Conservation (phyloP, 2,888 invertebrate species). For the Dexiosoma caninum region DNA sequence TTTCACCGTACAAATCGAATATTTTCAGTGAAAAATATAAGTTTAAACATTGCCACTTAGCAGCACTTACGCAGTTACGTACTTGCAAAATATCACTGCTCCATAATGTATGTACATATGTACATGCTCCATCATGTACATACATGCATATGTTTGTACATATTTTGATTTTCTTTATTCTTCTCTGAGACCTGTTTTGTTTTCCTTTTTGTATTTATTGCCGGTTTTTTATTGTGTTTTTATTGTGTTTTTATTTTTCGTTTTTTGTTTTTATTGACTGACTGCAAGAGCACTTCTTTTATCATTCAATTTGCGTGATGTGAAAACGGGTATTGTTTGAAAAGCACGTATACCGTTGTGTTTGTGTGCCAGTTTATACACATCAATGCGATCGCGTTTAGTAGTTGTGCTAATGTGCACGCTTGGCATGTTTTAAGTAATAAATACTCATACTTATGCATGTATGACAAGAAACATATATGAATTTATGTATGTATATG, state of each 20-base stretch:
- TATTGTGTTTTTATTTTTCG: slow-evolving; percentile 40
- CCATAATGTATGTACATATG: neutral
- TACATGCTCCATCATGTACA: too few relatives aligned
- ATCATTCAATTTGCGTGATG: slow-evolving; percentile 37
- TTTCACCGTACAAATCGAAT: too few relatives aligned
- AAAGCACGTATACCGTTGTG: slow-evolving; percentile 37
- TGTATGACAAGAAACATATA: too few relatives aligned
- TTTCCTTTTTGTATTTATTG: slow-evolving; percentile 10
- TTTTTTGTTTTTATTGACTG: slow-evolving; percentile 19
- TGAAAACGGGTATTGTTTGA: slow-evolving; percentile 39
- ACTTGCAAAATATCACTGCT: neutral
- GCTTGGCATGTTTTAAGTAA: too few relatives aligned
- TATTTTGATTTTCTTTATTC: too few relatives aligned
- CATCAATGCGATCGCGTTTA: neutral
- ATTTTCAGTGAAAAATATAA: too few relatives aligned
- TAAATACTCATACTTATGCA: too few relatives aligned
- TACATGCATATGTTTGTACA: too few relatives aligned
- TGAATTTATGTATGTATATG: neutral
- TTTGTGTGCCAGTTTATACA: neutral
- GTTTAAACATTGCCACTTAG: too few relatives aligned
- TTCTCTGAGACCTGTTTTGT: neutral
- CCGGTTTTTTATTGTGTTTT: neutral
- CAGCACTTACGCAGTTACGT: too few relatives aligned
- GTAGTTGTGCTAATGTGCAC: too few relatives aligned
- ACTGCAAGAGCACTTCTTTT: slow-evolving; percentile 39